Base-by-base conservation (phyloP, 2,888 invertebrate genomes). In the Carpatolechia fugitivella region DNA sequence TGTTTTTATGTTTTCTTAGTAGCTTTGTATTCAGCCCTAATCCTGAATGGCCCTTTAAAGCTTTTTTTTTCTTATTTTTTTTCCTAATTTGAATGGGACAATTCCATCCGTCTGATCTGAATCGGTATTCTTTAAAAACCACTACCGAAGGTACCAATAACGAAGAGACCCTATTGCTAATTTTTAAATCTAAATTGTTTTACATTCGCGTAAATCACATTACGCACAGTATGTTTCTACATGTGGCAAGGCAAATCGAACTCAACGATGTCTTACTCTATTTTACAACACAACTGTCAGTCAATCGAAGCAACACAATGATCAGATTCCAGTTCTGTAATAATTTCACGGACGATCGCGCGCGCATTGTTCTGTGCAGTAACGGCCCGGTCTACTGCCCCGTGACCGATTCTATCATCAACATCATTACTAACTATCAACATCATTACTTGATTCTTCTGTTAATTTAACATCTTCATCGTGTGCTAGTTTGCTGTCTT, bases 311-410 rank as follows among this genome's bases (percentile, higher is more conserved):
- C 31, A 31, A 16, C 30, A 31, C 31, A 47, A 47, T 47, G 47
- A 31, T 47, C 30, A 18, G 31, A 47, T 16, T 30, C 31, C 31
- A 31, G 24, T 44, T 24, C 13, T 31, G 47, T 30, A 14, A 47
- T 47, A 30, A 47, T 47, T 47, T 47, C 47, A 47, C 47, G 47
- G 47, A 14, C 47, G 47, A 47, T 47, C 47, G 47, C 31, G 31
- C 20, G 24, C 16, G 14, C 47, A 47, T 47, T 31, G 47, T 47
- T 47, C 47, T 31, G 47, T 47, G 29, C 44, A 47, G 47, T 47
- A 47, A 47, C 47, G 47, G 47, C 31, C 30, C 18, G 20, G 7
- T 16, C 18, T 10, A 47, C 11, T 47, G 47, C 31, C n/a, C 30
- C 47, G 44, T 44, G 44, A 44, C 44, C 44, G 20, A 44, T 29